Conservation (phyloP, 2,888 invertebrate genomes). For the Zygaena filipendulae region DNA sequence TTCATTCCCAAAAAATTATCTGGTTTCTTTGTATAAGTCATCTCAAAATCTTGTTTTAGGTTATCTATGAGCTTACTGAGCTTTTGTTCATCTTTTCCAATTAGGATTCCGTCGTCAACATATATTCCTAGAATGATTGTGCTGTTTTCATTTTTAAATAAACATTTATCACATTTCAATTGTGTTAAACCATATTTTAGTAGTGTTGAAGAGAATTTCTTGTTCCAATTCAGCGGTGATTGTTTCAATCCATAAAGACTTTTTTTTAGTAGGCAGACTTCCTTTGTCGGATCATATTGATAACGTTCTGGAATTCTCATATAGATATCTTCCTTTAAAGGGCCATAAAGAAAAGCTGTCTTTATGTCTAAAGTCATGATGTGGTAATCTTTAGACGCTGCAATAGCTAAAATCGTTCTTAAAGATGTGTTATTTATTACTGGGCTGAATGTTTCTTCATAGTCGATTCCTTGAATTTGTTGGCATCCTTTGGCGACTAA, state of each 20-base stretch:
- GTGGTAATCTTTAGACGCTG: slow-evolving; percentile 1
- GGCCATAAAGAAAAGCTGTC: slow-evolving; percentile 1
- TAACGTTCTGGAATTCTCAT: slow-evolving; percentile 2
- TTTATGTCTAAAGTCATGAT: background rate
- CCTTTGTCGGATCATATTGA: slow-evolving; percentile 1
- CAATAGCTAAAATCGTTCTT: slow-evolving; percentile 5
- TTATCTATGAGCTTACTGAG: background rate
- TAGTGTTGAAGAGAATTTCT: slow-evolving; percentile 4
- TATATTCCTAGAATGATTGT: slow-evolving; percentile 3
- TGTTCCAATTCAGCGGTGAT: slow-evolving; percentile 4
- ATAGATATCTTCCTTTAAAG: slow-evolving; percentile 1
- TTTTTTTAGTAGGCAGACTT: slow-evolving; percentile 8
- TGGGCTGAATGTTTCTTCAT: slow-evolving; percentile 4
- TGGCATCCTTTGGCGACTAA: slow-evolving; percentile 3
- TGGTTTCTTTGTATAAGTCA: slow-evolving; percentile 2
- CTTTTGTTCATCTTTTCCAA: slow-evolving; percentile 1
- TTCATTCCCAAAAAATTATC: slow-evolving; percentile 4
- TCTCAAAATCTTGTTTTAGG: slow-evolving; percentile 4
- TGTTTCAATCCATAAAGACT: slow-evolving; percentile 9
- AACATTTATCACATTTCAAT: slow-evolving; percentile 1
- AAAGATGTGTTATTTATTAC: slow-evolving; percentile 6
- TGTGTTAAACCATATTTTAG: background rate
- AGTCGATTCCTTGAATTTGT: slow-evolving; percentile 6
- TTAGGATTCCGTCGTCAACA: slow-evolving; percentile 4
- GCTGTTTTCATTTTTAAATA: slow-evolving; percentile 1